Evolutionary conservation across 2,888 invertebrate genomes (phyloP), one percentile per base, ranked within the genome.

Genomic region (Julus scanicus): DNA sequence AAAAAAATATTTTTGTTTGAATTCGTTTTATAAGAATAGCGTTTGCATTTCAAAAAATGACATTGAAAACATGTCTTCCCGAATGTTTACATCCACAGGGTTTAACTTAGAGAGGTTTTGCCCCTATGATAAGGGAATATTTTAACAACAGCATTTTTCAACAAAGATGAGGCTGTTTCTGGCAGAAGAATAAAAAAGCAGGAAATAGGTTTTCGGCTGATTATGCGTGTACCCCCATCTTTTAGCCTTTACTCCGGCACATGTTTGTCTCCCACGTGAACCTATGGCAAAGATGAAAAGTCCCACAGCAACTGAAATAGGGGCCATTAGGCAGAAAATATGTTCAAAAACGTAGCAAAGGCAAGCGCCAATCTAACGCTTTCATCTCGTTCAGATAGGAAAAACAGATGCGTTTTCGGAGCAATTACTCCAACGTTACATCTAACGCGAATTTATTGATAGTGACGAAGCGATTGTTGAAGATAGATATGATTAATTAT

Each of bases 401-500:
- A 84, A 84, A 84, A 84, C 48, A 84, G 84, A 84, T 84, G 84
- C 84, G 84, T 44, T 84, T 84, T 84, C 44, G 17, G 39, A 84
- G 44, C 84, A 84, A 84, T 84, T 84, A 84, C 84, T 44, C 84
- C 44, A 44, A 84, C 84, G 84, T 84, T 84, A 40, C 84, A 84
- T 84, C 84, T 86, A 86, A 86, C 48, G 48, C 86, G 49, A 48
- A 86, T 86, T 86, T 86, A 86, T 86, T 86, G 86, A 86, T 86
- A 86, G 86, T 86, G 86, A 86, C 44, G 86, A 86, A 86, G 86
- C 49, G 86, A 86, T 86, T 86, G 86, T 86, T 53, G 86, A 40
- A 86, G 86, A 86, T 49, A 86, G 86, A 86, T 37, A 48, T 86
- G 86, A 86, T 86, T 86, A 86, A 86, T 86, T 86, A 86, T 86